Conservation (phyloP, 2,888 invertebrate species). For the Formica aserva region DNA sequence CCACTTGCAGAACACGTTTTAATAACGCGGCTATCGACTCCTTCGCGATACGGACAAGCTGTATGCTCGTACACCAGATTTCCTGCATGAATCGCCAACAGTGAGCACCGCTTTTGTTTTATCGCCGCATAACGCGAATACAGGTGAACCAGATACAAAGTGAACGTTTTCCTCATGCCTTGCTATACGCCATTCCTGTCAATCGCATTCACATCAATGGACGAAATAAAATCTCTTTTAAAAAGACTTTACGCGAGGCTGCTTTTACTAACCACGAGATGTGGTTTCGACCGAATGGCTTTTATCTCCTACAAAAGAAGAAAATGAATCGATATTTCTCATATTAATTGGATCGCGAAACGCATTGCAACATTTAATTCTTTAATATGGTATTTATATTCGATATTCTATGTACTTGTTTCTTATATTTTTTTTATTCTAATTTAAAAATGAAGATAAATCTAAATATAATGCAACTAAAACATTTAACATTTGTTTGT, state of each 20-base stretch:
- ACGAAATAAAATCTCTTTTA: slow-evolving; percentile 42
- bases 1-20: slow-evolving; percentile 19
- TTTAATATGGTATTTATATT: slow-evolving; percentile 4
- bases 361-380: slow-evolving; percentile 29
- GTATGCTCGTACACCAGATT: slow-evolving; percentile 28
- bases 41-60: slow-evolving; percentile 22
- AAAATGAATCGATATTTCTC: slow-evolving; percentile 11
- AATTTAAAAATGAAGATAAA: not conserved
- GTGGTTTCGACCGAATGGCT: slow-evolving; percentile 9
- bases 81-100: slow-evolving; percentile 14
- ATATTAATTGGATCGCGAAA: slow-evolving; percentile 31
- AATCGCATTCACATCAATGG: slow-evolving; percentile 32
- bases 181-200: not conserved
- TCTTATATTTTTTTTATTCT: not conserved
- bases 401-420: not conserved
- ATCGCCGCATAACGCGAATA: slow-evolving; percentile 13
- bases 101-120: slow-evolving; percentile 48
- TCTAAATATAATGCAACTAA: not conserved
- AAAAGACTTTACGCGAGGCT: not conserved
- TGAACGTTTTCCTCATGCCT: slow-evolving; percentile 7
- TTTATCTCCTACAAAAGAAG: slow-evolving; percentile 5
- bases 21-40: slow-evolving; percentile 44
- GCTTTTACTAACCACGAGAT: slow-evolving; percentile 25
- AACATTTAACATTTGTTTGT: not conserved
- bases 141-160: slow-evolving; percentile 20